These are phyloP conservation scores for Sarotherodon lohbergeri DNA, from an alignment of 2,113 vertebrate genomes.

Conservation along the genomic window DNA sequence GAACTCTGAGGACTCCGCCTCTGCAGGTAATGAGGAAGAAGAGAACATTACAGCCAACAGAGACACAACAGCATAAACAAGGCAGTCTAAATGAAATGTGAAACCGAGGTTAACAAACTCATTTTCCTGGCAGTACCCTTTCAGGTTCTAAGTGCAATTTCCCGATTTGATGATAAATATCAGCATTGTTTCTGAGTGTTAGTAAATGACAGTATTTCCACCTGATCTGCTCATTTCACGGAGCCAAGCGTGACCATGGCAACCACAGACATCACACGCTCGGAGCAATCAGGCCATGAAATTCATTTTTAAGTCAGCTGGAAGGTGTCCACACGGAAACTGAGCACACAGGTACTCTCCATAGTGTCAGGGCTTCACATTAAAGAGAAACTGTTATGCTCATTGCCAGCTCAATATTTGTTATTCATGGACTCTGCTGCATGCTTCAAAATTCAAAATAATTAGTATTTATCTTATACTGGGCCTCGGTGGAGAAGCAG, in stretches of 20 bases:
- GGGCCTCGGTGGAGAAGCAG: rapidly evolving
- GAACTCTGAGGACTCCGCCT: not conserved
- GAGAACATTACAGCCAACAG: not conserved
- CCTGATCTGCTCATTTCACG: not conserved
- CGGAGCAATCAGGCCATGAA: not conserved
- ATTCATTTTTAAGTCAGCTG: not conserved
- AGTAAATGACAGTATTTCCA: not conserved
- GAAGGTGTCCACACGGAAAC: not conserved
- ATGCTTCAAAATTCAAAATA: not conserved
- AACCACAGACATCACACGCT: not conserved
- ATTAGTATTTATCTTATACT: not conserved
- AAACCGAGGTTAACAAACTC: not conserved
- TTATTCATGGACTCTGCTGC: not conserved
- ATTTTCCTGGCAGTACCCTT: not conserved
- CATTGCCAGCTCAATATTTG: not conserved
- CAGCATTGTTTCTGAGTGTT: not conserved
- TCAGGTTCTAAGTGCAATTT: not conserved
- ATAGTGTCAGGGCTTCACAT: not conserved
- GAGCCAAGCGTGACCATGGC: not conserved
- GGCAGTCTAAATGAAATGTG: not conserved
- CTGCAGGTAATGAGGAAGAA: not conserved
- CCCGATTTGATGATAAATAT: not conserved
- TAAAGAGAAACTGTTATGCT: rapidly evolving
- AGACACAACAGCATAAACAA: not conserved
- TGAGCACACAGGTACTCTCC: not conserved